phyloP scores from a whole-genome alignment of 2,797 vertebrate genomes.

The Propithecus deckenii region DNA sequence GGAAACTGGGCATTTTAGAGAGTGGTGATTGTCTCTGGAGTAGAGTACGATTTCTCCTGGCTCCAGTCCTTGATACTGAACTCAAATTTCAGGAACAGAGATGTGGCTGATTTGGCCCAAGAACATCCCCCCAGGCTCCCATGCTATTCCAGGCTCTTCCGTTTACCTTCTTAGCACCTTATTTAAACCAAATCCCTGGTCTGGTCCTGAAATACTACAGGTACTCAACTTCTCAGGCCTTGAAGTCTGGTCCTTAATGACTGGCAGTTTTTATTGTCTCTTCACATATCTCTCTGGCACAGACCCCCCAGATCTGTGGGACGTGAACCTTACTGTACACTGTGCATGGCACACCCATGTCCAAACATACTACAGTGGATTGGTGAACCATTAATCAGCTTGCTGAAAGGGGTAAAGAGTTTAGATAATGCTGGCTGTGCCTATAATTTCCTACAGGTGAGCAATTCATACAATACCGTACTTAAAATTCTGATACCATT shows the following conservation, averaged over 20 bases:
- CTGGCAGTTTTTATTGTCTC: not conserved
- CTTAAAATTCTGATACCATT: conserved; percentile 57
- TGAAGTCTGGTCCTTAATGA: not conserved
- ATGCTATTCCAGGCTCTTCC: not conserved
- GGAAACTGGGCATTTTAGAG: not conserved
- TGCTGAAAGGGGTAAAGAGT: not conserved
- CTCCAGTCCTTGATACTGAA: not conserved
- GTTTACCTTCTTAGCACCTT: not conserved
- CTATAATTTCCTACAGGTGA: conserved; percentile 46
- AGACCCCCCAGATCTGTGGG: not conserved
- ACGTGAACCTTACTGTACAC: not conserved
- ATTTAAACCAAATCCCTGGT: not conserved
- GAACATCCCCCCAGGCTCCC: not conserved
- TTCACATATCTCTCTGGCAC: not conserved
- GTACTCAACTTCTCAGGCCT: not conserved
- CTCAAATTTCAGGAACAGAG: not conserved
- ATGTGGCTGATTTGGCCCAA: not conserved
- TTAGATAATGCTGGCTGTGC: not conserved
- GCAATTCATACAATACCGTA: not conserved
- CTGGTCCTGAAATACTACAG: not conserved
- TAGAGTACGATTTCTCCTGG: not conserved
- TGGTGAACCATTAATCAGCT: not conserved
- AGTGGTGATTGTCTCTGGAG: not conserved
- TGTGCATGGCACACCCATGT: not conserved
- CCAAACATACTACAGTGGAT: not conserved